A percentile compares a stretch with the other conserved stretches of the same genome.
Evolutionary conservation across 2,797 vertebrate genomes (phyloP).

Genomic region (Gouania willdenowi): DNA sequence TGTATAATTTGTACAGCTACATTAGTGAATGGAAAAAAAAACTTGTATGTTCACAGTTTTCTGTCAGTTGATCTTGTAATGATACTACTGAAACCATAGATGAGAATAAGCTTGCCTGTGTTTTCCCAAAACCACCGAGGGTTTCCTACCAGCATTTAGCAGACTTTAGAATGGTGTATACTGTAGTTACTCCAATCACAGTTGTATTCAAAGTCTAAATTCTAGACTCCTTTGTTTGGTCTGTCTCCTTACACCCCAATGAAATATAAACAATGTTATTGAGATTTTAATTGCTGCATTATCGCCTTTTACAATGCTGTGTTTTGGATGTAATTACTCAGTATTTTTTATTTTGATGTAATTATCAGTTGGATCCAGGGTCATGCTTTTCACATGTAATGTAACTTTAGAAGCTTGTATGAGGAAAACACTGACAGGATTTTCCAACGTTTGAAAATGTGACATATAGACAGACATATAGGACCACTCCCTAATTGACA

Average conservation of each 20-base stretch:
- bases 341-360: slow-evolving; percentile 80
- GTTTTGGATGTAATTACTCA: slow-evolving; percentile 81
- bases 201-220: slow-evolving; percentile 66
- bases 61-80: slow-evolving; percentile 68
- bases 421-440: slow-evolving; percentile 40
- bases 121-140: slow-evolving; percentile 70
- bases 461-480: slow-evolving; percentile 29
- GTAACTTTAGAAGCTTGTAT: slow-evolving; percentile 57
- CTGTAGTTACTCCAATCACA: slow-evolving; percentile 69
- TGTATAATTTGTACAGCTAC: slow-evolving; percentile 78
- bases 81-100: slow-evolving; percentile 72
- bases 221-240: slow-evolving; percentile 64
- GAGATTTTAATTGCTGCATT: slow-evolving; percentile 79
- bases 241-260: slow-evolving; percentile 54
- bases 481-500: slow-evolving; percentile 49
- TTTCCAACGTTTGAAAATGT: slow-evolving; percentile 45
- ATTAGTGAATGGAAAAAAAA: slow-evolving; percentile 75
- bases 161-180: slow-evolving; percentile 71
- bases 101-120: slow-evolving; percentile 73
- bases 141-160: slow-evolving; percentile 81
- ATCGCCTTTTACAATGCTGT: slow-evolving; percentile 82
- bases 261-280: slow-evolving; percentile 72
- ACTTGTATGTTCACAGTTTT: slow-evolving; percentile 71
- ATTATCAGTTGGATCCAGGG: slow-evolving; percentile 73
- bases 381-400: slow-evolving; percentile 70